These are phyloP conservation scores for Eclectus roratus DNA, from an alignment of 2,113 vertebrate species.

Conservation along the genomic window DNA sequence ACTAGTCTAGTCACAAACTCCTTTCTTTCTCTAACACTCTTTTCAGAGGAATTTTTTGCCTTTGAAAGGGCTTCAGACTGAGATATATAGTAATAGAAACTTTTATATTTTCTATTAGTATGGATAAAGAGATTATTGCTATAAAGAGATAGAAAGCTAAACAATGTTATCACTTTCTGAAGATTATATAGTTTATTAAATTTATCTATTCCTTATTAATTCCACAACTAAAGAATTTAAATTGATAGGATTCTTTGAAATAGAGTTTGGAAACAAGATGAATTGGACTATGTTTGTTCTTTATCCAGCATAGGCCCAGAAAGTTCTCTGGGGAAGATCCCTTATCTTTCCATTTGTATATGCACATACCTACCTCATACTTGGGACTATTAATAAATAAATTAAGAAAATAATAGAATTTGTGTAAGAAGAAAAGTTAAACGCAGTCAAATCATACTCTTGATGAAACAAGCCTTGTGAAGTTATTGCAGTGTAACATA, in stretches of 20 bases:
- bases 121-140: slow-evolving; percentile 37
- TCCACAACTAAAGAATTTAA: slow-evolving; percentile 46
- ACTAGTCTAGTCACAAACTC: not conserved
- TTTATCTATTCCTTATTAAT: slow-evolving; percentile 64
- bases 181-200: slow-evolving; percentile 57
- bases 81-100: not conserved
- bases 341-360: not conserved
- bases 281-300: not conserved
- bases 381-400: not conserved
- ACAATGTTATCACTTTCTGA: slow-evolving; percentile 51
- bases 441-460: not conserved
- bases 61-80: not conserved
- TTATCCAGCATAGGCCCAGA: not conserved
- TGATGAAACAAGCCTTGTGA: not conserved
- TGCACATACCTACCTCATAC: accelerated
- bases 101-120: slow-evolving; percentile 24
- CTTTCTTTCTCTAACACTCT: not conserved
- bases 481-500: not conserved
- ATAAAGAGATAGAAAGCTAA: slow-evolving; percentile 14
- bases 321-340: not conserved
- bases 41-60: not conserved
- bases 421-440: not conserved
- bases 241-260: slow-evolving; percentile 26
- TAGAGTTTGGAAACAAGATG: not conserved
- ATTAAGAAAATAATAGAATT: not conserved